Conservation (phyloP, 2,113 vertebrate genomes). For the Cololabis saira region DNA sequence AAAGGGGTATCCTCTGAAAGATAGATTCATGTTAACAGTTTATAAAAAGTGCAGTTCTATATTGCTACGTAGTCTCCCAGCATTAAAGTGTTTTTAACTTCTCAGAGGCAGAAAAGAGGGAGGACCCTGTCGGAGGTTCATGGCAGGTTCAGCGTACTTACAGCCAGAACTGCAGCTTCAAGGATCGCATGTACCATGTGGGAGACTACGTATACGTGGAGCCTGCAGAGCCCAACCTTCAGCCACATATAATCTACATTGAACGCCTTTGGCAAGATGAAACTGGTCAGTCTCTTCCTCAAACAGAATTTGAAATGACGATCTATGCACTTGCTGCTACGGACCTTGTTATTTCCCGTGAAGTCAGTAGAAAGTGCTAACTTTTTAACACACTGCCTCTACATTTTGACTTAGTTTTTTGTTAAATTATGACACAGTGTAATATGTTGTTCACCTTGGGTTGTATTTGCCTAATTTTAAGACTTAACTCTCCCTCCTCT, state of each 20-base stretch:
- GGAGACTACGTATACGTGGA: constrained; percentile 98
- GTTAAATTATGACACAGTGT: too few relatives aligned
- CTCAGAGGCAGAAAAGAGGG: constrained; percentile 96
- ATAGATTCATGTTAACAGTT: neutral
- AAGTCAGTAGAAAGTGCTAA: too few relatives aligned
- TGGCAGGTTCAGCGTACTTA: constrained; percentile 94
- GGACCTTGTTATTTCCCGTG: too few relatives aligned
- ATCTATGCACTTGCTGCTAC: too few relatives aligned
- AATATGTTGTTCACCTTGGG: neutral
- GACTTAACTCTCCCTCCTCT: neutral
- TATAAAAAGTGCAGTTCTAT: neutral
- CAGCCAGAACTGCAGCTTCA: constrained; percentile 98
- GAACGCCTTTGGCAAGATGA: constrained; percentile 97
- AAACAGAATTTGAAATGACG: too few relatives aligned
- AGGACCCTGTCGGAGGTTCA: constrained; percentile 87
- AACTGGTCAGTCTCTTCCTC: constrained; percentile 84
- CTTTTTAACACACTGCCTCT: neutral
- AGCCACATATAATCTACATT: constrained; percentile 97
- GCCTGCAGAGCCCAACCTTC: constrained; percentile 91
- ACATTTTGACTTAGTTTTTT: neutral
- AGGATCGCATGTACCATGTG: constrained; percentile 97
- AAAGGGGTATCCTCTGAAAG: constrained; percentile 84
- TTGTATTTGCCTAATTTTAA: too few relatives aligned
- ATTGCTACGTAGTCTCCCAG: neutral
- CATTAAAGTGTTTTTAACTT: constrained; percentile 33